Base-by-base conservation (phyloP, 2,888 invertebrate genomes). In the Nebria brevicollis region DNA sequence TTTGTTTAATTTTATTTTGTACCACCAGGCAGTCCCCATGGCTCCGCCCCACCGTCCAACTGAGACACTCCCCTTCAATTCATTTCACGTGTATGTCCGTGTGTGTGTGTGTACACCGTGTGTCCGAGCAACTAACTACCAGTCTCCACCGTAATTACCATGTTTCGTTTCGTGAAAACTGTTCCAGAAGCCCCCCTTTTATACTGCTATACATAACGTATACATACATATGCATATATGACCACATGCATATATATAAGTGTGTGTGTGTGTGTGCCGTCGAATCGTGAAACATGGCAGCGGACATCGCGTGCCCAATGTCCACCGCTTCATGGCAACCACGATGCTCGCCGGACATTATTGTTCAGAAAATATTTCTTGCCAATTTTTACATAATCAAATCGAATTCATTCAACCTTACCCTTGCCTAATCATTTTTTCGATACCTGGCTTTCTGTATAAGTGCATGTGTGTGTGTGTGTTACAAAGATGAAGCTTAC, bases 1-100 rank as follows among this genome's bases (percentile, higher is more conserved):
- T 54, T 54, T 54, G 54, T 54, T 54, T 54, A 54, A 54, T 54
- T 54, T 54, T 54, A 54, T 54, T 54, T 54, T 54, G 54, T 54
- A 54, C 54, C 54, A 54, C 70, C 70, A 26, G 70, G 70, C 70
- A 70, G 70, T 70, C 70, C 70, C 70, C 70, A 34, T 73, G 74
- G 79, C 79, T 68, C 79, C 79, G 79, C 79, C 79, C 75, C 79
- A 15, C 34, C 42, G 73, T 73, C 73, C 73, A 73, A 20, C 54
- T 54, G 74, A 73, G 75, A 66, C 74, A 74, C 75, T 75, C 79
- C 79, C 79, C 70, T 70, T 70, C 70, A 70, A 70, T 70, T 70
- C 70, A 70, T 70, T 54, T 54, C 54, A 54, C 13, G 54, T 54
- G 54, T 54, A 54, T 54, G 13, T 54, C 54, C 54, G 54, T 54